Evolutionary conservation across 1,140 invertebrate species (phyloP).

Genomic region (Octopus sinensis): DNA sequence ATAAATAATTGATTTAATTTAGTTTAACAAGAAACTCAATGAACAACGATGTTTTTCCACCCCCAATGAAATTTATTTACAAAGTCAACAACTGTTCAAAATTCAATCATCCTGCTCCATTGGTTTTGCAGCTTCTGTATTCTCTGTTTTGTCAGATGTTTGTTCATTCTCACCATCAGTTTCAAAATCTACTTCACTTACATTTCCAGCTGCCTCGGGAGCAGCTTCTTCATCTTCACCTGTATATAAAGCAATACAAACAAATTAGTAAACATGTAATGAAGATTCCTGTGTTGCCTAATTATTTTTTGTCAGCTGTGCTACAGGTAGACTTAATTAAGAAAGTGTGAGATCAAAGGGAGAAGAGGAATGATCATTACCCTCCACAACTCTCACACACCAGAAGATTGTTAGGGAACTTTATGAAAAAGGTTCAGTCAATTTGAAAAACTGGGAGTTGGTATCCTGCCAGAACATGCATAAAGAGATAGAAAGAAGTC

Average conservation of each 20-base stretch:
- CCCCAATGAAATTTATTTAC: too few species aligned
- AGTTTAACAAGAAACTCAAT: too few species aligned
- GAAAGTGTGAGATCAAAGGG: not conserved
- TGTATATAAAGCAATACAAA: not conserved
- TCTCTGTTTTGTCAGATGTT: not conserved
- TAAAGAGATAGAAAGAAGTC: too few species aligned
- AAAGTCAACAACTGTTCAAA: too few species aligned
- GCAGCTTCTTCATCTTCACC: not conserved
- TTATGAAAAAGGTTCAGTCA: too few species aligned
- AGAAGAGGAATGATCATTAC: not conserved
- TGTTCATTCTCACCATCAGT: not conserved
- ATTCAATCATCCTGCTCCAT: conserved; percentile 4
- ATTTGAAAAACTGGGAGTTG: too few species aligned
- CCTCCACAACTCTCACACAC: too few species aligned
- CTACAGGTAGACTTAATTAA: not conserved
- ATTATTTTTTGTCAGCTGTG: not conserved
- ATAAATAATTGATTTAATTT: too few species aligned
- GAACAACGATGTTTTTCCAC: too few species aligned
- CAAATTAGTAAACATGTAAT: not conserved
- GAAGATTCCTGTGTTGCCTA: not conserved
- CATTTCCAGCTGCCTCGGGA: not conserved
- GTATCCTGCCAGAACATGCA: too few species aligned
- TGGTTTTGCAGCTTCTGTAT: not conserved
- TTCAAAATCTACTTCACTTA: not conserved
- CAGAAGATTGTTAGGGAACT: too few species aligned